phyloP scores from a whole-genome alignment of 2,888 invertebrate species.

The Periphyllus acericola region DNA sequence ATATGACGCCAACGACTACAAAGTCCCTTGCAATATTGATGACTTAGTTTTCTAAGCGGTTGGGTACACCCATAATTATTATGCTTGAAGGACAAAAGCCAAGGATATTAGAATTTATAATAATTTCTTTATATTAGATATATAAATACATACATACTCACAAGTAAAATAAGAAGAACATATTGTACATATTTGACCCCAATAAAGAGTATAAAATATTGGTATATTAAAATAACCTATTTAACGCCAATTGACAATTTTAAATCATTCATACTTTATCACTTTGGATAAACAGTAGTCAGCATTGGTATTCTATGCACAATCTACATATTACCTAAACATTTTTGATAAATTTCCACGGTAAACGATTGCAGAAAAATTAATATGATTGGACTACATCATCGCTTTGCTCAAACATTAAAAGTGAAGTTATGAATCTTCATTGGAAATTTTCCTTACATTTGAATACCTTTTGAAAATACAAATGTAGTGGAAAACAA shows the following conservation, averaged over 20 bases:
- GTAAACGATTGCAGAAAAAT: too few relatives aligned
- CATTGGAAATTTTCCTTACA: too few relatives aligned
- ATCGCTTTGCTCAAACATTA: too few relatives aligned
- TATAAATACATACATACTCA: background rate
- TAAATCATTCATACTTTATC: background rate
- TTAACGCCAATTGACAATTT: background rate
- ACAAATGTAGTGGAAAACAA: too few relatives aligned
- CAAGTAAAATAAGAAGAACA: background rate
- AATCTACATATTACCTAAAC: too few relatives aligned
- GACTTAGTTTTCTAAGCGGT: constrained; percentile 33
- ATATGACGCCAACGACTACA: constrained; percentile 5
- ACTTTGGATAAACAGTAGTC: background rate
- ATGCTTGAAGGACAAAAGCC: constrained; percentile 44
- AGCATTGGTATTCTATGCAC: background rate
- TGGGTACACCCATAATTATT: constrained; percentile 42
- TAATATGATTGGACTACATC: too few relatives aligned
- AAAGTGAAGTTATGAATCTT: too few relatives aligned
- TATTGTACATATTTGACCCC: background rate
- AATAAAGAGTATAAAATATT: background rate
- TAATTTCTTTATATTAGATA: background rate
- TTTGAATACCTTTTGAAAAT: too few relatives aligned
- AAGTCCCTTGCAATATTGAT: constrained; percentile 48
- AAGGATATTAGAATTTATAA: constrained; percentile 46
- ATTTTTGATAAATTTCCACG: too few relatives aligned
- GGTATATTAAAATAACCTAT: background rate